Evolutionary conservation across 2,888 invertebrate genomes (phyloP).

Genomic region (Ephialtes manifestator): DNA sequence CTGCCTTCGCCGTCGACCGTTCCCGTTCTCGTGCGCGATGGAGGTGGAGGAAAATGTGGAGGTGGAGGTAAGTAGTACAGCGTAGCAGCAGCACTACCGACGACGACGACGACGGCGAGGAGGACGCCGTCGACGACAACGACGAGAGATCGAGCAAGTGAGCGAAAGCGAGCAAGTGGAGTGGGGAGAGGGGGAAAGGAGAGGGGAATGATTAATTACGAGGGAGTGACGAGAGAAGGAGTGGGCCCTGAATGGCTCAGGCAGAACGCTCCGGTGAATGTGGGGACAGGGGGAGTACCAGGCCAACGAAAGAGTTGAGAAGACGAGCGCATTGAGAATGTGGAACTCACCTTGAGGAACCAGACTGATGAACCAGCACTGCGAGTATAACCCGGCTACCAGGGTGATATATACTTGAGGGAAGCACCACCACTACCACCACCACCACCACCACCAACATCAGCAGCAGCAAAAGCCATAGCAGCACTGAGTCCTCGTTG

Average conservation of each 20-base stretch:
- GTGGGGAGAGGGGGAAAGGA: slow-evolving; percentile 69
- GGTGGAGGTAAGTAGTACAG: slow-evolving; percentile 35
- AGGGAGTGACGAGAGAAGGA: slow-evolving; percentile 82
- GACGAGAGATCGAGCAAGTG: slow-evolving; percentile 45
- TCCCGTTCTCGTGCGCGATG: slow-evolving; percentile 43
- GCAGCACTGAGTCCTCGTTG: slow-evolving; percentile 15
- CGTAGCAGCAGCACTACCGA: not conserved
- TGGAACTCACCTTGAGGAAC: slow-evolving; percentile 74
- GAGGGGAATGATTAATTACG: slow-evolving; percentile 85
- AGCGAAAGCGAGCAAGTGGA: slow-evolving; percentile 63
- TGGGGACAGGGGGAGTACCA: slow-evolving; percentile 67
- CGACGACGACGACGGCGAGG: slow-evolving; percentile 2
- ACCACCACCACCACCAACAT: not conserved
- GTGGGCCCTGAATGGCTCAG: slow-evolving; percentile 74
- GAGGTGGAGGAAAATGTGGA: slow-evolving; percentile 25
- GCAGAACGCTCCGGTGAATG: slow-evolving; percentile 66
- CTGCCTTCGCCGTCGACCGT: slow-evolving; percentile 71
- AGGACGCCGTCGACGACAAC: slow-evolving; percentile 1
- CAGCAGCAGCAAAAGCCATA: not conserved
- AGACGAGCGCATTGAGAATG: slow-evolving; percentile 72
- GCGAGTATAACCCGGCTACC: slow-evolving; percentile 28
- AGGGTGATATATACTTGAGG: slow-evolving; percentile 17
- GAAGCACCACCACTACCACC: not conserved
- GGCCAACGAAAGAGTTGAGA: slow-evolving; percentile 69
- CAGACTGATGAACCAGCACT: slow-evolving; percentile 71